These are phyloP conservation scores for Rhinolophus ferrumequinum DNA, from an alignment of 2,113 vertebrate species.

Conservation along the genomic window DNA sequence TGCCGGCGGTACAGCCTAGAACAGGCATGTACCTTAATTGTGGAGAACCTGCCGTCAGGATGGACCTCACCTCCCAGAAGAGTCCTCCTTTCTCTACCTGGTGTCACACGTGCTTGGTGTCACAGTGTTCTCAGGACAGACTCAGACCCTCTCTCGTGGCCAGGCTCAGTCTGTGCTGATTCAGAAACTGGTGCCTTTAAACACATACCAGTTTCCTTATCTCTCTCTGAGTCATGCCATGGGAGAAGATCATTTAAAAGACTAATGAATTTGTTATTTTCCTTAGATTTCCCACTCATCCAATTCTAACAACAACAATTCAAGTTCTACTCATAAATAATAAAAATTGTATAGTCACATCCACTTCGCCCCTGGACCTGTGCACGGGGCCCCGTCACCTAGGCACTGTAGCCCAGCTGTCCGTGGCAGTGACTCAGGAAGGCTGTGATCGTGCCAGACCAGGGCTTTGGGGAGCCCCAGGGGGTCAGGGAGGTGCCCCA, in stretches of 20 bases:
- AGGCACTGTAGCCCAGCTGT: not conserved
- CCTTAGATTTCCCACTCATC: not conserved
- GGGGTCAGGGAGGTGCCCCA: not conserved
- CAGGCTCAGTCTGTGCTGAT: not conserved
- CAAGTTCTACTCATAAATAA: not conserved
- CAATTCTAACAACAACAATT: conserved; percentile 28
- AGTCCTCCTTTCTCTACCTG: not conserved
- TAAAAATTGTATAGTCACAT: not conserved
- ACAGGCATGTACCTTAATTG: not conserved
- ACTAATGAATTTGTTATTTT: not conserved
- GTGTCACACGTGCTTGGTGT: not conserved
- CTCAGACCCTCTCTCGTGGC: not conserved
- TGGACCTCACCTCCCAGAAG: not conserved
- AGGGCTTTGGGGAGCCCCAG: not conserved
- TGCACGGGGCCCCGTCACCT: not conserved
- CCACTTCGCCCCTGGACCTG: not conserved
- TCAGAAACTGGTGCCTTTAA: not conserved
- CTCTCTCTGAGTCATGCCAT: not conserved
- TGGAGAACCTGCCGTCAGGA: not conserved
- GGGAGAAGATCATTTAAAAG: not conserved
- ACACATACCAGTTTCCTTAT: not conserved
- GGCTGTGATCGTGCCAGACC: not conserved
- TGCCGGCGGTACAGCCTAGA: not conserved
- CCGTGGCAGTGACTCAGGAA: not conserved
- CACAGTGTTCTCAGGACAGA: not conserved